Evolutionary conservation across 1,140 invertebrate genomes (phyloP), one percentile per base, ranked within the genome.

Genomic region (Coboldia fuscipes): DNA sequence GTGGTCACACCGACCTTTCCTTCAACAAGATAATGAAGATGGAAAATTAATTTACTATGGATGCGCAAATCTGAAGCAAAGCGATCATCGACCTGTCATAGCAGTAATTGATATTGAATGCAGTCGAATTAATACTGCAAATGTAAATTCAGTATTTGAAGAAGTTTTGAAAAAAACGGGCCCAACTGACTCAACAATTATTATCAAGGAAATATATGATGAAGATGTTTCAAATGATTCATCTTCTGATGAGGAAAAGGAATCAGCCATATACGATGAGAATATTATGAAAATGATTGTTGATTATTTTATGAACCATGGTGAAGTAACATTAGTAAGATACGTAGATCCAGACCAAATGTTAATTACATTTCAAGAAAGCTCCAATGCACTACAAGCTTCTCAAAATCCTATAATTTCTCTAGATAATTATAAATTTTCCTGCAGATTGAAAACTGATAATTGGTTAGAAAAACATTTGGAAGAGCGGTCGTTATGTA

Each of bases 51-150:
- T 89, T 12, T 72, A 84, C 56, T 97, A 97, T 54, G 85, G 89
- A 1, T 61, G 85, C 41, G 81, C 85, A 5, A 89, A 97, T 57
- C 61, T 98, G 29, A 96, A 96, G 55, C 93, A 96, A 50, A 97
- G 92, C 48, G 94, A 99, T 62, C 94, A 98, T 60, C 66, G 89
- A 36, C 90, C 92, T 9, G 89, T 97, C 1, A 73, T 93, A 40
- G 82, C 76, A 2, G 68, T 88, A 21, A 68, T 96, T 42, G 85
- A 94, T 57, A 67, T 92, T 15, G 85, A 94, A 43, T 70, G 86
- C 3, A 61, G 78, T 40, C 66, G 71, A 46, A 73, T 92, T 1
- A 72, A 86, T 48, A 64, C 72, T 16, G 63, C 71, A 9, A 72
- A 70, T 42, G 66, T 84, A 10, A 61, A 72, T 58, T 45, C 61